Base-by-base conservation (phyloP, 1,140 invertebrate species). In the Caenorhabditis tropicalis region DNA sequence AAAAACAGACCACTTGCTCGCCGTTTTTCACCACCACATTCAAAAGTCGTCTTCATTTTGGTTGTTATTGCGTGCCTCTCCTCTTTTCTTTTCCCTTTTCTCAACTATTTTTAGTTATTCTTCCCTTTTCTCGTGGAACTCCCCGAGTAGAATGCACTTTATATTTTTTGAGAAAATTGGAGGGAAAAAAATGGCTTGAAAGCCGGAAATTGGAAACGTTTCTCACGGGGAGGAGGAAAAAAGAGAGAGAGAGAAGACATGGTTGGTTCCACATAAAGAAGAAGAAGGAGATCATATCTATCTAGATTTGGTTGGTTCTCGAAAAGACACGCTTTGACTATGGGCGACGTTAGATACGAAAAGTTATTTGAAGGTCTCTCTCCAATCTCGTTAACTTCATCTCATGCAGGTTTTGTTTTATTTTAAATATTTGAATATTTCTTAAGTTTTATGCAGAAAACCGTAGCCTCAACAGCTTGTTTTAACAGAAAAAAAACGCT, bases 121-220 rank as follows among this genome's bases (percentile, higher is more conserved):
- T 43, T 46, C 65, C 33, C n/a, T 19, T 36, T 65, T 56, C 29
- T 56, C 53, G 10, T 27, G 6, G 6, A 51, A n/a, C 49, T 21
- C 49, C 12, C n/a, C n/a, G 15, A 51, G 6, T 51, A 19, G n/a
- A n/a, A n/a, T n/a, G 6, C 56, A 46, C 9, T 46, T 46, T 46
- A 9, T 16, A 46, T 46, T 58, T 58, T 27, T 16, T 19, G 16
- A 51, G 16, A 51, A 51, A 51, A n/a, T 9, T 15, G 3, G 7
- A 3, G 7, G 19, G 16, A 51, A 51, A 51, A 51, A 36, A 36
- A 27, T 43, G n/a, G 27, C 21, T 15, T n/a, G 43, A 74, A 74
- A 74, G 65, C 36, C 65, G 65, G 65, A 74, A 74, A 74, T 74
- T 74, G 65, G 65, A 74, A 74, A 74, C 65, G 65, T 74, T 74